Evolutionary conservation across 92 coral and sea anemone genomes (phyloP).

Genomic region (Siderastrea radians): DNA sequence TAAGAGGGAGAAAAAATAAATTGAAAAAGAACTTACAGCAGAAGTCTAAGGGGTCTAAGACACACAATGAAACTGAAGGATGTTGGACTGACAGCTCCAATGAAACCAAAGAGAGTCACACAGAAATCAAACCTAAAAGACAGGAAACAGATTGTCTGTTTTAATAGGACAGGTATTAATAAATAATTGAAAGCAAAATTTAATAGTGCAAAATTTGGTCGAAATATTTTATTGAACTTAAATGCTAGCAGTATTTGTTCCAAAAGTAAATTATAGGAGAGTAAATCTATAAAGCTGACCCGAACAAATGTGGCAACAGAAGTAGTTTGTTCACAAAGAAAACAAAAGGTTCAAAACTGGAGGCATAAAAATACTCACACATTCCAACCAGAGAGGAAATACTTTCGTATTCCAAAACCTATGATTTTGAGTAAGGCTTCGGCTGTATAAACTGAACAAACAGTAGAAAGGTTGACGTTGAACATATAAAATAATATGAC

Average conservation of each 20-base stretch:
- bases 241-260: not conserved
- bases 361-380: slow-evolving; percentile 63
- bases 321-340: not conserved
- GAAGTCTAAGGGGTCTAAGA: slow-evolving; percentile 88
- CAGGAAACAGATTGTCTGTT: not conserved
- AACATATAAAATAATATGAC: too few relatives aligned
- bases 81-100: slow-evolving; percentile 84
- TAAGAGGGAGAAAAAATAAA: not conserved
- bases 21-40: slow-evolving; percentile 79
- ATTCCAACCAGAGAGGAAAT: slow-evolving; percentile 92
- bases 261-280: too few relatives aligned
- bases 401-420: slow-evolving; percentile 80
- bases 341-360: not conserved
- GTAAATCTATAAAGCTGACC: too few relatives aligned
- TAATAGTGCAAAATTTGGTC: not conserved
- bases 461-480: not conserved
- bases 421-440: slow-evolving; percentile 90
- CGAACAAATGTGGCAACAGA: not conserved
- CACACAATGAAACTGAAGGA: slow-evolving; percentile 86
- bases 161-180: too few relatives aligned
- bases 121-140: slow-evolving; percentile 87
- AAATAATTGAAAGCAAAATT: too few relatives aligned
- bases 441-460: slow-evolving; percentile 77
- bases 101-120: slow-evolving; percentile 88
- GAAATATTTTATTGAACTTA: too few relatives aligned